These are phyloP conservation scores for Sebastes fasciatus DNA, from an alignment of 2,113 vertebrate genomes.

Conservation along the genomic window DNA sequence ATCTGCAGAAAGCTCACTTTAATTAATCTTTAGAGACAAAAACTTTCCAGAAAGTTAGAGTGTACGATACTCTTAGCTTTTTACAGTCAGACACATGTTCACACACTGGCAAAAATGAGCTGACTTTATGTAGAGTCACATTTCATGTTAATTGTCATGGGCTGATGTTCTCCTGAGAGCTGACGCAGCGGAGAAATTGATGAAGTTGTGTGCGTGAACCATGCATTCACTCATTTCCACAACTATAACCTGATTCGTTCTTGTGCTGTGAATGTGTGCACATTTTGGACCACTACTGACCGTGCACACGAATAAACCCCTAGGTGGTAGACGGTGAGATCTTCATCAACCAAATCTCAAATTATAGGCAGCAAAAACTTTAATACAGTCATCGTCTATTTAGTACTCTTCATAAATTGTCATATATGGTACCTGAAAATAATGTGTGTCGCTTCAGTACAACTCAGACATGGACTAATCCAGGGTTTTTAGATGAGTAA, in stretches of 20 bases:
- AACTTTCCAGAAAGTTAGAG: conserved; percentile 18
- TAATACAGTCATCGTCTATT: neutral
- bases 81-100: neutral
- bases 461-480: neutral
- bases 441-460: neutral
- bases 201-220: neutral
- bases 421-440: neutral
- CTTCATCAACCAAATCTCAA: neutral
- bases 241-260: neutral
- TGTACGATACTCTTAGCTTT: neutral
- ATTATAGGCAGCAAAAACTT: neutral
- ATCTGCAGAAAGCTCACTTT: conserved; percentile 24
- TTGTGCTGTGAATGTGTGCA: neutral
- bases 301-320: neutral
- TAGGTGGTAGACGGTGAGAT: neutral
- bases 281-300: neutral
- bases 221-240: neutral
- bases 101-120: neutral
- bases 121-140: neutral
- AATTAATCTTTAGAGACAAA: conserved; percentile 48
- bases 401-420: neutral
- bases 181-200: neutral
- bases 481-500: neutral
- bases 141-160: neutral
- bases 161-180: neutral